Base-by-base conservation (phyloP, 2,797 vertebrate genomes). In the Amblyopsis hoosieri region DNA sequence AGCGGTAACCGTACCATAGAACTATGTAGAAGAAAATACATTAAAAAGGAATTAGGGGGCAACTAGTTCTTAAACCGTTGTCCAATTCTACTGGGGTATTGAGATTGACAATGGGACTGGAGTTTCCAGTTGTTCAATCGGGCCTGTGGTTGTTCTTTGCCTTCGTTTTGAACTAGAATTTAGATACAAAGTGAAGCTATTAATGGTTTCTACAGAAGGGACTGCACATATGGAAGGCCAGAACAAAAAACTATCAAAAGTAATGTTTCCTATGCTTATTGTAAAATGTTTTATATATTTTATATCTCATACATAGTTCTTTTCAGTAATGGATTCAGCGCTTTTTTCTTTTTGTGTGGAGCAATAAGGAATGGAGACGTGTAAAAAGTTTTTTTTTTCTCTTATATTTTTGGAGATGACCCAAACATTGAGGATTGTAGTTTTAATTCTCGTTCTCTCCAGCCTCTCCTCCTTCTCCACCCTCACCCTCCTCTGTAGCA, bases 291-390 rank as follows among this genome's bases (percentile, higher is more conserved):
- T 33, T 86, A 86, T 87, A 64, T 46, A 47, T 48, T 50, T 66
- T 87, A 67, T 65, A 19, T 80, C 93, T 89, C 92, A 90, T 93
- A 92, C 90, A 93, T 89, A 90, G 83, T 75, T 69, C 37, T 79
- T 84, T 89, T 90, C 83, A 87, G 79, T 87, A 89, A 91, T 94
- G 87, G 90, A 84, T 83, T 96, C 91, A 94, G 88, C 94, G 93
- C 93, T 92, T 94, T 91, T 96, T 92, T 90, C 94, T 94, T 93
- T 85, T 84, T 93, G 86, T 93, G 92, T 94, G 93, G 93, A 94
- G 86, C 89, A 91, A 93, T 92, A 94, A 95, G 95, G 95, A 97
- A 96, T 96, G 95, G 91, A 95, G 90, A 95, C 89, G 95, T 95
- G 95, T 97, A 96, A 95, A 96, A 97, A 95, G 94, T 91, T 79